These are phyloP conservation scores for Colinus virginianus DNA, from an alignment of 2,113 vertebrate species.

Conservation along the genomic window DNA sequence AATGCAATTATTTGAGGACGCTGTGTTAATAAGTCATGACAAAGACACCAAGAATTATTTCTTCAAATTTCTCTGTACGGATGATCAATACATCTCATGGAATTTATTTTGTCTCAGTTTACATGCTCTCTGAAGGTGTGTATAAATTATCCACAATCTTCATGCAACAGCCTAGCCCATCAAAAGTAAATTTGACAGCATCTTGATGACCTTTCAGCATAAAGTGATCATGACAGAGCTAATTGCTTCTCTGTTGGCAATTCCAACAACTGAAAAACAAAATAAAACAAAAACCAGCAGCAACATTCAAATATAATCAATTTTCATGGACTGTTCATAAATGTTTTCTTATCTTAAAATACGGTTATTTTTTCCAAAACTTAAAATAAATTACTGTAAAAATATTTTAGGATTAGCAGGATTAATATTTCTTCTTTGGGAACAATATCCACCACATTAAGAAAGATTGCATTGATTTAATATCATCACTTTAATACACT, in stretches of 20 bases:
- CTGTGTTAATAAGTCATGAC: background rate
- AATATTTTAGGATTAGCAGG: background rate
- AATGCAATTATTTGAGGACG: accelerated
- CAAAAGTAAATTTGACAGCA: background rate
- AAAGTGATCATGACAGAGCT: background rate
- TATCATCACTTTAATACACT: background rate
- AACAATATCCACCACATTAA: background rate
- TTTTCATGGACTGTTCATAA: background rate
- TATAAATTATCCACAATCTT: background rate
- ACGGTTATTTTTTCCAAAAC: background rate
- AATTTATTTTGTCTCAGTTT: background rate
- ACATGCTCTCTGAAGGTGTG: background rate
- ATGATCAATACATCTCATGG: background rate
- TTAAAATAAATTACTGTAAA: background rate
- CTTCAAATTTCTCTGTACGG: background rate
- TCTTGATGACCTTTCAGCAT: background rate
- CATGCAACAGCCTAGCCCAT: accelerated
- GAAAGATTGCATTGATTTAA: background rate
- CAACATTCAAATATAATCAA: background rate
- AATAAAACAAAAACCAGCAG: too few relatives aligned
- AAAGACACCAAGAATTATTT: background rate
- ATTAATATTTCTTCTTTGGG: background rate
- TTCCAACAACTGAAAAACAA: background rate
- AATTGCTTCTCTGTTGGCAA: background rate
- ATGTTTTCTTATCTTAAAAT: background rate